Evolutionary conservation across 2,797 vertebrate species (phyloP).

Genomic region (Adelosebastes latens): DNA sequence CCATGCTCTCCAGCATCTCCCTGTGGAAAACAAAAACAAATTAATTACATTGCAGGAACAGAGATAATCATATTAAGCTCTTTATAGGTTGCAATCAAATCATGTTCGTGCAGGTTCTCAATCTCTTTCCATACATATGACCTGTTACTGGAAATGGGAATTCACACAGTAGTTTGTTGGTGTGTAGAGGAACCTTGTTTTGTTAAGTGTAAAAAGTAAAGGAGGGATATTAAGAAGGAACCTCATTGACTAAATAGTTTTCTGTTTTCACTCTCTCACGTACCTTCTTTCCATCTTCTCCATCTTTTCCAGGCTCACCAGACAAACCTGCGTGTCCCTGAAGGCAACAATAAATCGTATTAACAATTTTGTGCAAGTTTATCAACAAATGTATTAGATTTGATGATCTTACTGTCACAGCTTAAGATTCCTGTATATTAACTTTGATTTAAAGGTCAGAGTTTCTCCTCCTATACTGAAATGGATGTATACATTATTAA

Average conservation of each 20-base stretch:
- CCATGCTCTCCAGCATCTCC: conserved; percentile 77
- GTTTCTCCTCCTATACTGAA: not conserved
- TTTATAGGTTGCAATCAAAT: not conserved
- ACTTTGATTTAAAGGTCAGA: not conserved
- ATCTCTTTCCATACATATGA: not conserved
- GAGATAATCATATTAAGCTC: conserved; percentile 16
- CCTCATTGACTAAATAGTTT: not conserved
- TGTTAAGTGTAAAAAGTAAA: not conserved
- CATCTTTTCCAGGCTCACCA: conserved; percentile 76
- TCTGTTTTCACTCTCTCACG: not conserved
- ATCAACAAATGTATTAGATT: not conserved
- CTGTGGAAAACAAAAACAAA: conserved; percentile 56
- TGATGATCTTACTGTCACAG: not conserved
- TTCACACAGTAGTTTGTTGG: not conserved
- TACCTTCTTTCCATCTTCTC: conserved; percentile 81
- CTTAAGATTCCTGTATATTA: not conserved
- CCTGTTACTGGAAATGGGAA: not conserved
- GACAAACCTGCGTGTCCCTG: conserved; percentile 83
- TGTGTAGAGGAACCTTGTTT: not conserved
- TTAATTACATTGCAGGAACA: not conserved
- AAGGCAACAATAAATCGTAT: not conserved
- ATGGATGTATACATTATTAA: not conserved
- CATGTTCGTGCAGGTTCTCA: not conserved
- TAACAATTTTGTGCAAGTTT: not conserved
- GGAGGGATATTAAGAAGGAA: not conserved